These are phyloP conservation scores for Leptestheria dahalacensis DNA, from an alignment of 1,140 invertebrate species.

Conservation along the genomic window DNA sequence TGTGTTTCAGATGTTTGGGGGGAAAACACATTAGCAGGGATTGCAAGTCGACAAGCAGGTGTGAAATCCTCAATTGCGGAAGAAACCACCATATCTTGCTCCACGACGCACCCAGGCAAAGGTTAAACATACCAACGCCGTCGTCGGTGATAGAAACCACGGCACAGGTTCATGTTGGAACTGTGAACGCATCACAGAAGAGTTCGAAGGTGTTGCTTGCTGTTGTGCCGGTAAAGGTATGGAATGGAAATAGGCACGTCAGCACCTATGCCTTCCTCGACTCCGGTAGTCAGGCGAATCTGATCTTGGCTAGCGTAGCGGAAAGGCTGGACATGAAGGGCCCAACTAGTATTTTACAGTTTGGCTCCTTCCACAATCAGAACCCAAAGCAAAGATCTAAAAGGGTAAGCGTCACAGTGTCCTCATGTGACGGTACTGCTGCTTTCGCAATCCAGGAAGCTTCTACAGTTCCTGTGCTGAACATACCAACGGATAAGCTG, in stretches of 20 bases:
- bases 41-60: not conserved
- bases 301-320: not conserved
- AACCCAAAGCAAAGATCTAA: not conserved
- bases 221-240: not conserved
- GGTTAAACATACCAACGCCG: not conserved
- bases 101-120: conserved; percentile 2
- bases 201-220: not conserved
- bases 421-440: too few species aligned
- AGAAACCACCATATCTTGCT: conserved; percentile 3
- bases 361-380: not conserved
- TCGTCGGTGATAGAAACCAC: not conserved
- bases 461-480: too few species aligned
- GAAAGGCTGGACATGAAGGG: not conserved
- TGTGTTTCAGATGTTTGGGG: conserved; percentile 5
- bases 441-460: too few species aligned
- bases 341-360: not conserved
- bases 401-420: not conserved
- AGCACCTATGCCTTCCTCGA: not conserved
- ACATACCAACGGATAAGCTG: too few species aligned
- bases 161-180: too few species aligned
- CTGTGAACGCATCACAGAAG: not conserved
- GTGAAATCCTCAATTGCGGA: not conserved
- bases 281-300: conserved; percentile 1
- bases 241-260: not conserved
- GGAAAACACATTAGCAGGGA: not conserved